Evolutionary conservation across 2,888 invertebrate genomes (phyloP), one percentile per base, ranked within the genome.

Genomic region (Anagyrus pseudococci): DNA sequence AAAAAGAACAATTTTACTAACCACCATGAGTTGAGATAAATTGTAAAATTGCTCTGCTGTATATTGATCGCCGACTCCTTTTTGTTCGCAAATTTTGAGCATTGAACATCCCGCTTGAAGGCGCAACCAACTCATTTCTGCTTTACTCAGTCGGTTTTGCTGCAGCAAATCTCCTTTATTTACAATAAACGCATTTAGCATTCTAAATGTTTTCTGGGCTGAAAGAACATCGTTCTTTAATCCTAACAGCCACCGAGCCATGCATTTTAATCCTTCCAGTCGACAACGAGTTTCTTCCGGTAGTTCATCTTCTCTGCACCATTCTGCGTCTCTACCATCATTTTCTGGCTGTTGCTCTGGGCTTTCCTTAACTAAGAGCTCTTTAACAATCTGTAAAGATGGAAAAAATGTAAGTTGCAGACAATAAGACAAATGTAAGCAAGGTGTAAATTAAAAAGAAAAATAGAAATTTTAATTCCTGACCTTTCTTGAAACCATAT

Each of bases 81-180:
- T 95, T 81, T 98, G 97, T 76, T 98, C 96, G 82, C 96, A 96
- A 52, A 98, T 92, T 84, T 97, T 98, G 55, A 98, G 83, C 93
- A 98, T 96, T 50, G 96, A 95, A 79, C 93, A 93, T 58, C 96
- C 98, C 6, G 98, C 97, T 15, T 94, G 91, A 43, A 98, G 83
- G 62, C 98, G 86, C 49, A 98, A 80, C 88, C 96, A 94, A 1
- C 97, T 93, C 89, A 94, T 94, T 82, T 98, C 98, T 7, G 93
- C 91, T 74, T 87, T 87, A 48, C 92, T 90, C 66, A 89, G 80
- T 66, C 88, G 87, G 67, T 90, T 89, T 80, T 91, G 89, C 80
- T 91, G 87, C 76, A 92, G 82, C 59, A 96, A 83, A 80, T 94
- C 94, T 15, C 95, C 98, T 75, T 95, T 93, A 79, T 96, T 94